Evolutionary conservation across 2,797 vertebrate species (phyloP), one percentile per base, ranked within the genome.

Genomic region (Rousettus madagascariensis): DNA sequence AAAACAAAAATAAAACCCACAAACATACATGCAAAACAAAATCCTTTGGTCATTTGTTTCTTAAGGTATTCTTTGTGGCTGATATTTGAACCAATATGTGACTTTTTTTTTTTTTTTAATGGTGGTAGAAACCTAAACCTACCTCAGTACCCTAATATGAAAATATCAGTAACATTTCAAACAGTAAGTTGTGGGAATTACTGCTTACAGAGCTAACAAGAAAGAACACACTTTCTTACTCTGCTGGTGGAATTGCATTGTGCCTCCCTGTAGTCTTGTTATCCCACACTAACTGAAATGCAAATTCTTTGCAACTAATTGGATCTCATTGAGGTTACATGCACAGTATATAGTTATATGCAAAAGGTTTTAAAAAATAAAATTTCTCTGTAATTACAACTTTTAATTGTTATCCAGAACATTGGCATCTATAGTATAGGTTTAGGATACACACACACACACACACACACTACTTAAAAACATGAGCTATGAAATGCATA

Each of bases 271-370:
- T 96, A 98, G 98, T 98, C 98, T 98, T 98, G 98, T 98, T 98
- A 98, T 98, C 97, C 98, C 96, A 98, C 95, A 97, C 98, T 98
- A 98, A 98, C 98, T 98, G 97, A 98, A 98, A 98, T 99, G 98
- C 98, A 98, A 98, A 98, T 98, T 98, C 96, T 97, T 97, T 97
- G 95, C 97, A 98, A 97, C 98, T 98, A 98, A 98, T 99, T 98
- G 98, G 98, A 97, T 97, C 98, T 98, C 92, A 94, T 98, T 98
- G 98, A 98, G 97, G 59, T 97, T 98, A 97, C 97, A 98, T 95
- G 97, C 97, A 98, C 95, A 97, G 97, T 98, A 96, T 97, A 97
- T 97, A 97, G 97, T 98, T 98, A 97, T 95, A 98, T 97, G 97
- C 96, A 98, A 97, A 98, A 98, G 96, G 91, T 96, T 98, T 98